Conservation (phyloP, 1,140 invertebrate genomes). For the Drosophila sproati region DNA sequence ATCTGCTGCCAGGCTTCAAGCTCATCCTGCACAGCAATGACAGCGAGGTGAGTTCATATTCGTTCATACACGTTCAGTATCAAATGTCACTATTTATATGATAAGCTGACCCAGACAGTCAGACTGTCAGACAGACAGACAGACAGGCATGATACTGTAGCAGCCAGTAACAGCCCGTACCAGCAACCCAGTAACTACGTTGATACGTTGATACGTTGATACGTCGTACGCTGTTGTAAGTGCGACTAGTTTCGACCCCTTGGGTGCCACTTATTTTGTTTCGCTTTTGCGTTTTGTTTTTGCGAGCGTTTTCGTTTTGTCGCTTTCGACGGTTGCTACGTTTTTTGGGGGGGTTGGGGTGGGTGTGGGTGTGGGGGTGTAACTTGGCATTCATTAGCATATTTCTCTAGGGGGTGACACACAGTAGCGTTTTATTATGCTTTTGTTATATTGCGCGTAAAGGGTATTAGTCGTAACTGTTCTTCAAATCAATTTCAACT, state of each 20-base stretch:
- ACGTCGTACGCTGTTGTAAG: slow-evolving; percentile 26
- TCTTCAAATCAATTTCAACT: slow-evolving; percentile 64
- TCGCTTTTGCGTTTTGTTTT: slow-evolving; percentile 64
- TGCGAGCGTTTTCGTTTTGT: slow-evolving; percentile 45
- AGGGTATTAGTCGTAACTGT: slow-evolving; percentile 62
- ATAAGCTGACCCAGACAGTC: slow-evolving; percentile 22
- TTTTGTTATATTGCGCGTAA: slow-evolving; percentile 63
- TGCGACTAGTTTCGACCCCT: slow-evolving; percentile 53
- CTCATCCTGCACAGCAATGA: slow-evolving; percentile 97
- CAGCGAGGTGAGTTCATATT: slow-evolving; percentile 92
- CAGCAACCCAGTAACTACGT: background rate
- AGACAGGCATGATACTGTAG: background rate
- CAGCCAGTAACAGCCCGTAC: background rate
- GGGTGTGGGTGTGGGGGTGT: slow-evolving; percentile 4
- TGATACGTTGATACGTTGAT: slow-evolving; percentile 12
- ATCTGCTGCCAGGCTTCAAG: slow-evolving; percentile 96
- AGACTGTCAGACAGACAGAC: slow-evolving; percentile 17
- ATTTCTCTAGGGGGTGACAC: slow-evolving; percentile 70
- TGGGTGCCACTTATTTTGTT: slow-evolving; percentile 76
- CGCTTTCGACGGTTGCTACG: slow-evolving; percentile 20
- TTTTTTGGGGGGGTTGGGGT: background rate
- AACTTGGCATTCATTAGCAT: slow-evolving; percentile 78
- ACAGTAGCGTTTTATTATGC: slow-evolving; percentile 72
- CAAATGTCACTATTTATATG: slow-evolving; percentile 19
- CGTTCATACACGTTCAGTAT: background rate